Percentiles rank a stretch among this genome's conserved stretches.
phyloP scores from a whole-genome alignment of 2,888 invertebrate species.

The Chymomyza procnemis region DNA sequence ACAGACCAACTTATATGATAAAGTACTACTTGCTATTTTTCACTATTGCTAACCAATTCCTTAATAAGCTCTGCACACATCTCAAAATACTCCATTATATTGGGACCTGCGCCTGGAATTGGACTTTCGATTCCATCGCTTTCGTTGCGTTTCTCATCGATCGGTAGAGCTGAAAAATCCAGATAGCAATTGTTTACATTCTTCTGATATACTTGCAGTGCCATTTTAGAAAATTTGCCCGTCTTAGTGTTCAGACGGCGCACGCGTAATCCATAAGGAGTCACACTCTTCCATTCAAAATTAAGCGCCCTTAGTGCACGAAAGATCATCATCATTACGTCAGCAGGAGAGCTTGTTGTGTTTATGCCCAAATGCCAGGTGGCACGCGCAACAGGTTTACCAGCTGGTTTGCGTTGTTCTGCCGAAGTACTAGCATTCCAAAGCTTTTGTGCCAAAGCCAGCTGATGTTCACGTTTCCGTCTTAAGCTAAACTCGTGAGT shows the following conservation, averaged over 20 bases:
- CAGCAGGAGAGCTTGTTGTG: constrained; percentile 98
- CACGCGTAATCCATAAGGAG: constrained; percentile 96
- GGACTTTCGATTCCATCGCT: constrained; percentile 78
- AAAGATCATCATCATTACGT: constrained; percentile 99
- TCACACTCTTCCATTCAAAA: constrained; percentile 99
- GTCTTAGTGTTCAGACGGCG: constrained; percentile 92
- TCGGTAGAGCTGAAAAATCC: constrained; percentile 97
- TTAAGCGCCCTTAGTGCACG: constrained; percentile 98
- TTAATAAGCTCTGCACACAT: constrained; percentile 99
- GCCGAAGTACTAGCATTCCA: too few relatives aligned
- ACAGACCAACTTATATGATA: too few relatives aligned
- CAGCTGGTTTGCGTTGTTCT: constrained; percentile 76
- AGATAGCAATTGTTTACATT: constrained; percentile 98
- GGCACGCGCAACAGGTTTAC: constrained; percentile 92
- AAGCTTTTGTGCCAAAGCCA: too few relatives aligned
- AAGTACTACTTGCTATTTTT: neutral
- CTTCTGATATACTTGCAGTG: constrained; percentile 98
- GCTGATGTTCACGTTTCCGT: too few relatives aligned
- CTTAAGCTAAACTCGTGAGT: constrained; percentile 77
- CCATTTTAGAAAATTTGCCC: constrained; percentile 96
- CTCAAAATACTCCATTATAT: constrained; percentile 99
- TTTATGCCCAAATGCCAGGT: constrained; percentile 99
- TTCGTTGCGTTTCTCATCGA: constrained; percentile 83
- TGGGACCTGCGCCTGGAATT: constrained; percentile 85
- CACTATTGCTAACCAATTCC: constrained; percentile 88